Percentiles rank a stretch among this genome's conserved stretches.
Conservation (phyloP, 2,113 vertebrate species). For the Empidonax alnorum region DNA sequence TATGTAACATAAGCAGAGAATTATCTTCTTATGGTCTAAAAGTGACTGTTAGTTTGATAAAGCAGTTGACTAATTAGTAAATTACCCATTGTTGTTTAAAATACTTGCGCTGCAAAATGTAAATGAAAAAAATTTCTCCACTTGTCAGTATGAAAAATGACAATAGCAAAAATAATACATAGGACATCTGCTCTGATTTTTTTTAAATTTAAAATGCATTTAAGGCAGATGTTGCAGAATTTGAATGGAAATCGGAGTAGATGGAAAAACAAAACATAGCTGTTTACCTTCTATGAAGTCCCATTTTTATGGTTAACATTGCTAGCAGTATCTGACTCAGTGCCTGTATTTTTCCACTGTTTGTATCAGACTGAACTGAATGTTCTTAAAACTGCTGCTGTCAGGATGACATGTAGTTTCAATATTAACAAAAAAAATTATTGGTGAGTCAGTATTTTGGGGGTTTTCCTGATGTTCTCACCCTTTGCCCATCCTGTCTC, state of each 20-base stretch:
- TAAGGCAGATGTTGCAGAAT: slow-evolving; percentile 80
- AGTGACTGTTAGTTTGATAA: slow-evolving; percentile 65
- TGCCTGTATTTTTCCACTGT: slow-evolving; percentile 43
- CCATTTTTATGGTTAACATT: background rate
- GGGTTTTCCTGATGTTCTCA: background rate
- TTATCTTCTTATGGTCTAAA: slow-evolving; percentile 49
- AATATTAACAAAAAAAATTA: background rate
- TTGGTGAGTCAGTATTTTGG: background rate
- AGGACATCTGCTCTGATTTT: slow-evolving; percentile 87
- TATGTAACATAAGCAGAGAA: slow-evolving; percentile 59
- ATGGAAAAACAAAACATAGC: slow-evolving; percentile 43
- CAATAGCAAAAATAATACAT: slow-evolving; percentile 78
- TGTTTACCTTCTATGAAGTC: slow-evolving; percentile 46
- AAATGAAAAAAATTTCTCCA: slow-evolving; percentile 78
- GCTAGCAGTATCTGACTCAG: background rate
- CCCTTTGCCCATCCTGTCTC: background rate
- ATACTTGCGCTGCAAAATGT: slow-evolving; percentile 85
- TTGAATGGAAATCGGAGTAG: slow-evolving; percentile 24
- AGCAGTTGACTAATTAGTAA: slow-evolving; percentile 80
- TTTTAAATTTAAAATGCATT: slow-evolving; percentile 60
- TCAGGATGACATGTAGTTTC: background rate
- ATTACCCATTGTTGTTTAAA: slow-evolving; percentile 81
- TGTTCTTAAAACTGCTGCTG: background rate
- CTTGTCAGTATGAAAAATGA: slow-evolving; percentile 90
- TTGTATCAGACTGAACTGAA: background rate